A percentile compares a stretch with the other conserved stretches of the same genome.
Evolutionary conservation across 2,888 invertebrate genomes (phyloP).

Genomic region (Drosophila ochracea): DNA sequence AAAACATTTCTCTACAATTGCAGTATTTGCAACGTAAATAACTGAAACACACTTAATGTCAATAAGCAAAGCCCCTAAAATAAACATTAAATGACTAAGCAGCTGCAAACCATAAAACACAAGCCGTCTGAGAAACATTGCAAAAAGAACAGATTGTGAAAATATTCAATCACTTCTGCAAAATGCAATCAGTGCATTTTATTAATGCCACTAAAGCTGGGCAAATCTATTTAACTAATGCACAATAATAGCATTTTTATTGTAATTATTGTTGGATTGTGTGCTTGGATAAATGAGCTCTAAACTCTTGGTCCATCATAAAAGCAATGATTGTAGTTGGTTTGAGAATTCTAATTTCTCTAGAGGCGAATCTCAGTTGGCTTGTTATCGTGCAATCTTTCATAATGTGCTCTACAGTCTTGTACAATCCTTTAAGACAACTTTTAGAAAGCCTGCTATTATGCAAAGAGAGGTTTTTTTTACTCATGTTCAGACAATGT

Average conservation of each 20-base stretch:
- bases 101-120: background rate
- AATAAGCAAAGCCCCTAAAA: conserved; percentile 2
- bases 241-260: background rate
- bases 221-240: background rate
- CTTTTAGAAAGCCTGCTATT: background rate
- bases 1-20: conserved; percentile 7
- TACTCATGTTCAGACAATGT: too few species aligned
- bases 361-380: background rate
- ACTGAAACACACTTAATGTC: conserved; percentile 25
- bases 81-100: conserved; percentile 23
- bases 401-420: background rate
- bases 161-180: background rate
- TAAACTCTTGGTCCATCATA: background rate
- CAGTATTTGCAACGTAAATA: conserved; percentile 21
- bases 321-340: background rate
- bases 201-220: background rate
- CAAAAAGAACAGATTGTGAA: background rate
- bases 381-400: background rate
- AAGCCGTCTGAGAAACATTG: background rate
- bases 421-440: background rate
- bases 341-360: background rate
- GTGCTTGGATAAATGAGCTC: background rate
- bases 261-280: background rate
- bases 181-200: background rate
- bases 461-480: too few species aligned